phyloP scores from a whole-genome alignment of 2,888 invertebrate genomes.

The Bedellia somnulentella region DNA sequence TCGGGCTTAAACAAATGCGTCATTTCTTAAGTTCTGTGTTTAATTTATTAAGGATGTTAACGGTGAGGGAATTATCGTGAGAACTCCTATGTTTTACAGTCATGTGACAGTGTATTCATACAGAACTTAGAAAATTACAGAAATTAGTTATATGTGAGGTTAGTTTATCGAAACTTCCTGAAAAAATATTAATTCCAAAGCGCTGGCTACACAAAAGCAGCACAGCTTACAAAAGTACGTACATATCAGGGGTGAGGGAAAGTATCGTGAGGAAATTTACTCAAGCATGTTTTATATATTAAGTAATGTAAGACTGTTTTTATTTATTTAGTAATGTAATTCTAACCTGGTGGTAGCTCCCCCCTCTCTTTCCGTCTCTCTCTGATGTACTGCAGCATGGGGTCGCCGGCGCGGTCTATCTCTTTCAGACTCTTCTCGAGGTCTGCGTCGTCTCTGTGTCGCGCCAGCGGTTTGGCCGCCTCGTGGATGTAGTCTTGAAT shows the following conservation, averaged over 20 bases:
- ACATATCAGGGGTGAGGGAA: neutral
- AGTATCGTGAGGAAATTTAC: neutral
- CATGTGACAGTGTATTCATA: no score
- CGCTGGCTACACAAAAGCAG: neutral
- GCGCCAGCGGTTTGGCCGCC: conserved; percentile 87
- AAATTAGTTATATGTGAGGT: no score
- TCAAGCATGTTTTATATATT: neutral
- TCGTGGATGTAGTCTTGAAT: conserved; percentile 79
- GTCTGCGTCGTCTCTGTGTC: conserved; percentile 87
- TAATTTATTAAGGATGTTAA: no score
- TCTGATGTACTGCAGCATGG: conserved; percentile 87
- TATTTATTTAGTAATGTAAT: neutral
- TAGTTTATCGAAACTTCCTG: no score
- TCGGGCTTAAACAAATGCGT: no score
- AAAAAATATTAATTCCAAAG: no score
- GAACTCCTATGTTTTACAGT: no score
- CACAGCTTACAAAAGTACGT: neutral
- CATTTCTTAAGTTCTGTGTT: no score
- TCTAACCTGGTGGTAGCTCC: conserved; percentile 46
- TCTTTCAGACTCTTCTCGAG: conserved; percentile 76
- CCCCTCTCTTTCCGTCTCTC: conserved; percentile 62
- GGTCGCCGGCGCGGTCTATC: conserved; percentile 84
- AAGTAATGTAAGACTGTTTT: neutral
- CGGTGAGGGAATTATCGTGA: no score
- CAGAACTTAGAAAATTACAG: no score